Percentiles rank a stretch among this genome's conserved stretches.
Conservation (phyloP, 2,888 invertebrate species). For the Chrysolina americana region DNA sequence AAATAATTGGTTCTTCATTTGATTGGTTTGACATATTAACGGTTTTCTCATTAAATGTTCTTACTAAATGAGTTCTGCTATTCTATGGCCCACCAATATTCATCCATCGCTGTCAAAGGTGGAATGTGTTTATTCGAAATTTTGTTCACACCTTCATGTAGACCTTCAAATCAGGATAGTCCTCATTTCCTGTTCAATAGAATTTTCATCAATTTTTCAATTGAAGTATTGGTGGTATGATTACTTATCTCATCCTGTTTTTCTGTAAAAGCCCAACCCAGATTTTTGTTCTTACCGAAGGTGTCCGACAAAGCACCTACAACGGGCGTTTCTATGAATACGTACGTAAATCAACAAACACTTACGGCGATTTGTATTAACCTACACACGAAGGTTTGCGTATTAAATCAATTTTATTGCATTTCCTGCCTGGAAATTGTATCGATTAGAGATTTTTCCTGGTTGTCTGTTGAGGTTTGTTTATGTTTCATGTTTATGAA, state of each 20-base stretch:
- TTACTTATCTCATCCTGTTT: not conserved
- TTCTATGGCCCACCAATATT: no score
- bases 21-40: no score
- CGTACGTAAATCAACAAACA: not conserved
- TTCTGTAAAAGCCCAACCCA: not conserved
- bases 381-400: slow-evolving; percentile 24
- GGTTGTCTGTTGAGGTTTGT: not conserved
- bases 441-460: slow-evolving; percentile 27
- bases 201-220: no score
- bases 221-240: no score
- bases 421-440: slow-evolving; percentile 21
- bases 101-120: no score
- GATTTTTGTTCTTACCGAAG: not conserved
- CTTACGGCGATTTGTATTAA: not conserved
- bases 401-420: slow-evolving; percentile 21
- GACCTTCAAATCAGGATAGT: no score
- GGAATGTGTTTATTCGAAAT: no score
- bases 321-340: not conserved
- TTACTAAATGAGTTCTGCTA: no score
- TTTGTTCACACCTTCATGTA: no score
- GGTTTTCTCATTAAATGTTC: no score
- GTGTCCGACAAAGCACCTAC: not conserved
- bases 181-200: no score
- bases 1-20: no score
- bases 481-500: slow-evolving; percentile 30